Conservation (phyloP, 2,888 invertebrate species). For the Pasiphila rectangulata region DNA sequence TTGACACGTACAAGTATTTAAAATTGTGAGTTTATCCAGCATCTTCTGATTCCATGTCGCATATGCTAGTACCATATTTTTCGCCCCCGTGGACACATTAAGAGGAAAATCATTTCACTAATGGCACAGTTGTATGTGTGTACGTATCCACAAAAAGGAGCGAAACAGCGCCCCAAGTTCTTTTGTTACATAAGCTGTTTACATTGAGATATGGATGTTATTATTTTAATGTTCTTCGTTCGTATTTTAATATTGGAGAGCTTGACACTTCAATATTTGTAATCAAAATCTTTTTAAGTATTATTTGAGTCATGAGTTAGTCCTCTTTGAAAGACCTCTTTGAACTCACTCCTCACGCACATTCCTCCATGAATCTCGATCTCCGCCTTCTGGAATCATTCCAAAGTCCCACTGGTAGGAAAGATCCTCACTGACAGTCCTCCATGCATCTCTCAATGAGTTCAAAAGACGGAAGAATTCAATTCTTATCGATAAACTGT, state of each 20-base stretch:
- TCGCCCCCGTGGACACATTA: slow-evolving; percentile 61
- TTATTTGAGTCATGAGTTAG: too few species aligned
- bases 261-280: too few species aligned
- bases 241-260: slow-evolving; percentile 1
- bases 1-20: not conserved
- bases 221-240: slow-evolving; percentile 28
- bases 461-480: too few species aligned
- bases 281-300: too few species aligned
- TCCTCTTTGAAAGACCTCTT: too few species aligned
- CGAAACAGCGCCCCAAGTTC: slow-evolving; percentile 40
- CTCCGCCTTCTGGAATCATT: too few species aligned
- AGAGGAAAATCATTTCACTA: slow-evolving; percentile 72
- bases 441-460: too few species aligned
- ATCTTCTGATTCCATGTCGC: slow-evolving; percentile 27
- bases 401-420: too few species aligned
- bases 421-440: too few species aligned
- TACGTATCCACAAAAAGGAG: slow-evolving; percentile 44
- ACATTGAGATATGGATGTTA: slow-evolving; percentile 38
- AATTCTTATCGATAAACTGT: too few species aligned
- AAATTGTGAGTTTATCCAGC: slow-evolving; percentile 33
- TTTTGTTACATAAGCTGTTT: slow-evolving; percentile 49
- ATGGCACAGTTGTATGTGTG: slow-evolving; percentile 60
- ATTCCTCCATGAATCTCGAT: too few species aligned
- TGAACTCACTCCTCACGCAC: too few species aligned
- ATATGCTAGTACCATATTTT: slow-evolving; percentile 49